phyloP scores from a whole-genome alignment of 1,140 invertebrate genomes.

The Lepidurus arcticus region DNA sequence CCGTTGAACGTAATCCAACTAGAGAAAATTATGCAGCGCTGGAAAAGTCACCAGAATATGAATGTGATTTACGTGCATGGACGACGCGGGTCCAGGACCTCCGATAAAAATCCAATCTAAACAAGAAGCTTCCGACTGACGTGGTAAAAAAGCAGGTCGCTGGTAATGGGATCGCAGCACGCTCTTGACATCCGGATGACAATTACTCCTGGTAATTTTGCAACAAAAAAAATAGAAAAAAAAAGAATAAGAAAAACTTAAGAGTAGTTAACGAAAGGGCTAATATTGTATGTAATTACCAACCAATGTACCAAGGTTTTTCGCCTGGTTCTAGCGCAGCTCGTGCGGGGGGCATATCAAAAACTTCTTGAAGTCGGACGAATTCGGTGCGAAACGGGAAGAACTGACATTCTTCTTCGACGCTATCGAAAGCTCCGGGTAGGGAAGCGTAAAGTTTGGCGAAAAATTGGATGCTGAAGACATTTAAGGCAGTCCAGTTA shows the following conservation, averaged over 20 bases:
- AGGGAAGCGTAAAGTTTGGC: constrained; percentile 63
- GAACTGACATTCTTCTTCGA: constrained; percentile 34
- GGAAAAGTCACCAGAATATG: constrained; percentile 24
- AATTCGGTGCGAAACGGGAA: constrained; percentile 31
- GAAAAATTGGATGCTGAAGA: constrained; percentile 69
- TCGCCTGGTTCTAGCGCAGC: constrained; percentile 42
- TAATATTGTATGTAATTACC: constrained; percentile 44
- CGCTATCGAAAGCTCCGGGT: constrained; percentile 32
- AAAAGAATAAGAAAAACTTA: background rate
- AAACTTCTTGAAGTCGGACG: constrained; percentile 25
- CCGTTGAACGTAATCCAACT: constrained; percentile 50
- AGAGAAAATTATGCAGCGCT: constrained; percentile 26
- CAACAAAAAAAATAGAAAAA: constrained; percentile 17
- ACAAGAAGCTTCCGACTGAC: constrained; percentile 75
- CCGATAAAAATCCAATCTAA: constrained; percentile 90
- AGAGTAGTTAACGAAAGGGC: background rate
- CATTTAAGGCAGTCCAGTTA: constrained; percentile 63
- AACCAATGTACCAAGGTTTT: constrained; percentile 52
- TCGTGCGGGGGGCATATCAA: constrained; percentile 39
- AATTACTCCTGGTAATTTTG: constrained; percentile 49
- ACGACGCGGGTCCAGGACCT: constrained; percentile 81
- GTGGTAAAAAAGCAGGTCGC: constrained; percentile 51
- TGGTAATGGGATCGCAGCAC: constrained; percentile 49
- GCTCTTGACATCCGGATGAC: constrained; percentile 46
- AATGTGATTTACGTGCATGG: constrained; percentile 76